Evolutionary conservation across 2,113 vertebrate species (phyloP), one percentile per base, ranked within the genome.

Genomic region (Aspidoscelis tigris): DNA sequence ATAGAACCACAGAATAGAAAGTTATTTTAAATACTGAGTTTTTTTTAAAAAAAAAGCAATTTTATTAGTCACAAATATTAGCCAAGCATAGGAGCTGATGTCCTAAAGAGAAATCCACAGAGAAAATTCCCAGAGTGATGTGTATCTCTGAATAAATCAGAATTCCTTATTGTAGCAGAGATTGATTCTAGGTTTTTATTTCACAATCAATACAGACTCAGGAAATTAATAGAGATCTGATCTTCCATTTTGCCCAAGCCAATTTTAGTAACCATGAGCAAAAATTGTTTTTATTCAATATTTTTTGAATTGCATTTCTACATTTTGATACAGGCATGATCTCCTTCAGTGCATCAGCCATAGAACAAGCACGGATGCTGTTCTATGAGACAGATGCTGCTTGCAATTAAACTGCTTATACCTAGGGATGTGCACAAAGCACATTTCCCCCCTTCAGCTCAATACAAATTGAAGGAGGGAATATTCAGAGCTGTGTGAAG

Each of bases 111-210:
- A 41, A 53, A n/a, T 53, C 47, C 43, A 6, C 18, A 24, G 78
- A 50, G 20, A 43, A 47, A 80, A 24, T 11, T 24, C 43, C n/a
- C 61, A 68, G 26, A 3, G n/a, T 50, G 7, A 39, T 65, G 39
- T 74, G 5, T 43, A 14, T 86, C 8, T 9, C 22, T 78, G 43
- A 70, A 10, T 10, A 73, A 66, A 80, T 71, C 20, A 47, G 7
- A 33, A 65, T 82, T 10, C 33, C 12, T 10, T 53, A 44, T 41
- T n/a, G 43, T 7, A 72, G 33, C 33, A 39, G 22, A 64, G 10
- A 79, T 66, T 50, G 33, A 76, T 58, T 26, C 74, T 80, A 50
- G 78, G 44, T 68, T 75, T 68, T 41, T 58, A 18, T 76, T 76
- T 86, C 50, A 70, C 5, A 22, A 76, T 22, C 50, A 24, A 26